A percentile compares a stretch with the other conserved stretches of the same genome.
Evolutionary conservation across 2,797 vertebrate species (phyloP).

Genomic region (Chromis chromis): DNA sequence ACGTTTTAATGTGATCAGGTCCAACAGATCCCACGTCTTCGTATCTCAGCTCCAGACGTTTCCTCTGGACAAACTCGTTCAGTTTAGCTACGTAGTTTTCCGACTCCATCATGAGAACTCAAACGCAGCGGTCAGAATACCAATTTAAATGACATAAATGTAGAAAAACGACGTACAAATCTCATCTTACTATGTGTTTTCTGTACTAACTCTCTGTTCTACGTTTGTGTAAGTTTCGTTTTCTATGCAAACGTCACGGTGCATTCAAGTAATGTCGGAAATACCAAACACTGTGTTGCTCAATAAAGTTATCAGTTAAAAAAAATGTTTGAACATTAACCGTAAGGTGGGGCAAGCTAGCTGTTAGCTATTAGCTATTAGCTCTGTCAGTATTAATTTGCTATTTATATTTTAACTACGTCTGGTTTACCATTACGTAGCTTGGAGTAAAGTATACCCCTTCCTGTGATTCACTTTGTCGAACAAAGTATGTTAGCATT

Average conservation of each 20-base stretch:
- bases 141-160: neutral
- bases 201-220: neutral
- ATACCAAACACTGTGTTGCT: neutral
- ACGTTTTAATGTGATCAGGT: conserved; percentile 78
- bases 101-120: conserved; percentile 55
- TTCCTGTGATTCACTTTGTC: neutral
- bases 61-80: conserved; percentile 65
- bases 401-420: too few species aligned
- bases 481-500: neutral
- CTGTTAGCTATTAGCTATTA: too few species aligned
- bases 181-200: accelerated
- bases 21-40: conserved; percentile 65
- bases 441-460: too few species aligned
- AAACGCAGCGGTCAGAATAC: accelerated
- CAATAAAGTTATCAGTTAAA: neutral
- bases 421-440: too few species aligned
- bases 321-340: too few species aligned
- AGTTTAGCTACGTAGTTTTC: conserved; percentile 65
- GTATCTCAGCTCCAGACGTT: neutral
- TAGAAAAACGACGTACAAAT: neutral
- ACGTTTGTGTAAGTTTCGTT: conserved; percentile 57
- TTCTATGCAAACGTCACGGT: conserved; percentile 42
- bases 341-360: too few species aligned
- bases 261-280: conserved; percentile 8
- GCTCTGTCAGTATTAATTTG: neutral